Evolutionary conservation across 2,797 vertebrate genomes (phyloP).

Genomic region (Acestrorhynchus altus): DNA sequence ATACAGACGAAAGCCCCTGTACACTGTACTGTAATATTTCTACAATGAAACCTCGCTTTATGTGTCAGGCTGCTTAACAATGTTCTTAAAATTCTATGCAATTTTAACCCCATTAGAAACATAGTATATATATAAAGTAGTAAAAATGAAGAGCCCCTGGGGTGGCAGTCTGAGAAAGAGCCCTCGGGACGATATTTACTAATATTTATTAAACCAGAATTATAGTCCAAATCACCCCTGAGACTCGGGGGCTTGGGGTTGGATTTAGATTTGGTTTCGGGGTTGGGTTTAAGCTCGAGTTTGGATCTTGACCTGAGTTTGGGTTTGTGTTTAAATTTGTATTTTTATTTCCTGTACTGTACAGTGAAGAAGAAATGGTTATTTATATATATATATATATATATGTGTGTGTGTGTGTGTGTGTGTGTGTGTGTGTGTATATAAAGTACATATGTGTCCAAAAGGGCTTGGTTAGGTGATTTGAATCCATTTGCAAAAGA

Average conservation of each 20-base stretch:
- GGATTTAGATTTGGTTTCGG: neutral
- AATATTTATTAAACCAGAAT: conserved; percentile 78
- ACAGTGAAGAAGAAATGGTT: too few relatives aligned
- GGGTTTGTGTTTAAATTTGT: neutral
- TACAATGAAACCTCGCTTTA: too few relatives aligned
- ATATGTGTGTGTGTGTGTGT: too few relatives aligned
- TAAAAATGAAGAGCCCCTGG: conserved; percentile 11
- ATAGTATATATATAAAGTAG: neutral
- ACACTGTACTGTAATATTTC: too few relatives aligned
- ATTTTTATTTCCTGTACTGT: neutral
- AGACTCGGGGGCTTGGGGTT: conserved; percentile 63
- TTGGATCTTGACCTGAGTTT: conserved; percentile 1
- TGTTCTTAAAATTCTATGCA: neutral
- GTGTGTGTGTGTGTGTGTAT: too few relatives aligned
- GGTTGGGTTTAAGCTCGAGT: neutral
- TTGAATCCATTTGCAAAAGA: too few relatives aligned
- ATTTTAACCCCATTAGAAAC: neutral
- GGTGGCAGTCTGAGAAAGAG: conserved; percentile 67
- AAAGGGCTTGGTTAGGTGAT: too few relatives aligned
- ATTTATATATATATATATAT: too few relatives aligned
- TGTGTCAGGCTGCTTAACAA: too few relatives aligned
- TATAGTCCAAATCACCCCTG: conserved; percentile 78
- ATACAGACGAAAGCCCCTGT: too few relatives aligned
- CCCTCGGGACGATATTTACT: conserved; percentile 86
- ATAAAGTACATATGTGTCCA: too few relatives aligned